Percentiles rank a stretch among this genome's conserved stretches.
Conservation (phyloP, 1,140 invertebrate species). For the Bombus turneri region DNA sequence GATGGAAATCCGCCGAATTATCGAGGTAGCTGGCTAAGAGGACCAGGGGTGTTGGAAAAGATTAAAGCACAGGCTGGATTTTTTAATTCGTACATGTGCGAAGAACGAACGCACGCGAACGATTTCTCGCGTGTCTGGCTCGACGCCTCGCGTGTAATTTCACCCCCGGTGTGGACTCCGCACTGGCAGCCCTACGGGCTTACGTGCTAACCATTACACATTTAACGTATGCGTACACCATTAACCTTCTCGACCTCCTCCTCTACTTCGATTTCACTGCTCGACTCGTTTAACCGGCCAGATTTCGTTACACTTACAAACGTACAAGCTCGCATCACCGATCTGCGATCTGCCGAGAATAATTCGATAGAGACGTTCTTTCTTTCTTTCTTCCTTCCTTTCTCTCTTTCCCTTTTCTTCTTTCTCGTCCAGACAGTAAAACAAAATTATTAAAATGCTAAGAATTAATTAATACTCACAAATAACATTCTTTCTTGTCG, state of each 20-base stretch:
- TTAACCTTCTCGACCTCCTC: constrained; percentile 66
- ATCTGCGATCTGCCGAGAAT: background rate
- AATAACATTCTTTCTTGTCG: no score
- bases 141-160: constrained; percentile 66
- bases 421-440: background rate
- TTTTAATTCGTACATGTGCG: constrained; percentile 33
- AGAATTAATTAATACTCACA: background rate
- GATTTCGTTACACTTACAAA: constrained; percentile 9
- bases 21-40: background rate
- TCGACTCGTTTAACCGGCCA: constrained; percentile 11
- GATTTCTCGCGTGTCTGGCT: constrained; percentile 50
- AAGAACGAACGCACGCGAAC: constrained; percentile 50
- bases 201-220: constrained; percentile 66
- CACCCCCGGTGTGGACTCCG: constrained; percentile 43
- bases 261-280: constrained; percentile 61
- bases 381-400: no score
- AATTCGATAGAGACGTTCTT: background rate
- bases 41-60: no score
- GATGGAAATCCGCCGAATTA: background rate
- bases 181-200: constrained; percentile 32
- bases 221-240: constrained; percentile 71
- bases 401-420: no score
- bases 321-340: background rate
- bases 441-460: background rate
- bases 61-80: background rate